Conservation (phyloP, 2,888 invertebrate species). For the Rhagium mordax region DNA sequence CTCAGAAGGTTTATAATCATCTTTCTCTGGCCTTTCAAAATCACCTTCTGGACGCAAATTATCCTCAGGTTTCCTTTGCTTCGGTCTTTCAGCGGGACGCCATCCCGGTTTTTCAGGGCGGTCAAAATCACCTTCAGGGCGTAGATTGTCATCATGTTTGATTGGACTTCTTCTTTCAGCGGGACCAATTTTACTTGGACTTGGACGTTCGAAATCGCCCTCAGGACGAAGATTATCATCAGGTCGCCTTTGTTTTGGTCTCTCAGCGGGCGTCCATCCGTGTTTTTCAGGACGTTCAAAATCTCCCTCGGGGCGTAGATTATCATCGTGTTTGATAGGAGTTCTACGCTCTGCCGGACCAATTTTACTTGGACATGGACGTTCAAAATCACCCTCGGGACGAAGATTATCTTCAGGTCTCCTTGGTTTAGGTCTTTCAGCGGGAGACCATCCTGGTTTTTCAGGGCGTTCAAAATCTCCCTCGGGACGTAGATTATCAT, state of each 20-base stretch:
- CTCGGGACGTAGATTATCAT: conserved; percentile 68
- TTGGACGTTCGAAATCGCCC: conserved; percentile 71
- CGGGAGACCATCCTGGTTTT: conserved; percentile 64
- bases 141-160: conserved; percentile 66
- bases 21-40: no score
- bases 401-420: conserved; percentile 65
- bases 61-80: conserved; percentile 60
- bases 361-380: conserved; percentile 67
- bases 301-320: conserved; percentile 72
- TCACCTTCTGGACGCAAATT: conserved; percentile 73
- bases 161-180: conserved; percentile 68
- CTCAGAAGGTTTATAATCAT: no score
- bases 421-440: conserved; percentile 65
- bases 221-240: conserved; percentile 67
- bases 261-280: conserved; percentile 62
- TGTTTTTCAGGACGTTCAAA: conserved; percentile 60
- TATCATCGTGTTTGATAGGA: conserved; percentile 67
- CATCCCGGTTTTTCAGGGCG: conserved; percentile 67
- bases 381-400: conserved; percentile 72
- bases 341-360: conserved; percentile 63
- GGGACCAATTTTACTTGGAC: conserved; percentile 66
- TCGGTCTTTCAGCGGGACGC: conserved; percentile 68
- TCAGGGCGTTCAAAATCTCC: conserved; percentile 69
- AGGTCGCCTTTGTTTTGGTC: conserved; percentile 60
- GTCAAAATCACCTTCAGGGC: conserved; percentile 72